Percentiles rank a stretch among this genome's conserved stretches.
These are phyloP conservation scores for Panonychus citri DNA, from an alignment of 1,140 invertebrate genomes.

Conservation along the genomic window DNA sequence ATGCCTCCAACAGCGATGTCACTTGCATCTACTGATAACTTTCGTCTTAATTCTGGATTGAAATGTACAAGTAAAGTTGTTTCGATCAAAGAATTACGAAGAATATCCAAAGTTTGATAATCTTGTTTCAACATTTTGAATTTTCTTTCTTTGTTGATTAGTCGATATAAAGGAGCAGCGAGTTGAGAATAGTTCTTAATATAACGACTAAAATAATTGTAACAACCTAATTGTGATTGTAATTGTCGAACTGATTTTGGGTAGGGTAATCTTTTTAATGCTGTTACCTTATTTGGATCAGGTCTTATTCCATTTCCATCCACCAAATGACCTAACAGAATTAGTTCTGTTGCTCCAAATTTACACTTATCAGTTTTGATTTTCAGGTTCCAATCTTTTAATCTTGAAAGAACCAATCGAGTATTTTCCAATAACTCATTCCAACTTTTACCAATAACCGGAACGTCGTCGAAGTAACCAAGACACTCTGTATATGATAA, in stretches of 20 bases:
- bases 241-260: neutral
- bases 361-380: neutral
- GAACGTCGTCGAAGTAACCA: neutral
- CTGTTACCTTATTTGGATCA: neutral
- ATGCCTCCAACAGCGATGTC: slow-evolving; percentile 25
- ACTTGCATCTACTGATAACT: slow-evolving; percentile 24
- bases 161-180: neutral
- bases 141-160: neutral
- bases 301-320: neutral
- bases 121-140: neutral
- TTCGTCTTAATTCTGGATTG: slow-evolving; percentile 25
- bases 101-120: slow-evolving; percentile 15
- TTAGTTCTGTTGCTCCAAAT: neutral
- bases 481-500: neutral
- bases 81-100: slow-evolving; percentile 13
- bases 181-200: neutral
- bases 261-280: neutral
- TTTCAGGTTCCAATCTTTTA: neutral
- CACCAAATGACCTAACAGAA: neutral
- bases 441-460: neutral
- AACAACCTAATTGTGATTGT: neutral
- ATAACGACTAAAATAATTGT: neutral
- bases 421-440: neutral
- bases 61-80: slow-evolving; percentile 19
- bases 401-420: neutral